Evolutionary conservation across 2,888 invertebrate species (phyloP), one percentile per base, ranked within the genome.

Genomic region (Doris montereyensis): DNA sequence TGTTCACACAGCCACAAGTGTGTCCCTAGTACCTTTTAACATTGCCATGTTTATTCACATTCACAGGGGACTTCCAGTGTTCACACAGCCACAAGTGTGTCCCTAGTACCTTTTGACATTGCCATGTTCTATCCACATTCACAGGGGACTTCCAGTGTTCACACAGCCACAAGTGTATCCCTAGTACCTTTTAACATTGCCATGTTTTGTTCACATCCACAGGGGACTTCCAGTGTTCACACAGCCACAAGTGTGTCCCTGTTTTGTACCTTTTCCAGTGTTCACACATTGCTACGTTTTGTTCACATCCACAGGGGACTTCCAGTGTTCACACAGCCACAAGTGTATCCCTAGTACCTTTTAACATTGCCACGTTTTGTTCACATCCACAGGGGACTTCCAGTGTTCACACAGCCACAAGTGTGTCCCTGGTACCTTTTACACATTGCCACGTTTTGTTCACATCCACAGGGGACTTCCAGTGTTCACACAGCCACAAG

Each of bases 151-250:
- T 88, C 81, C 83, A 84, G 35, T 89, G 90, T 81, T 70, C 92
- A 0, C 81, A 70, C 28, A 83, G 80, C 8, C 87, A 87, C 80
- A 86, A 93, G 35, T 97, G 97, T 90, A 94, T 97, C 81, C 94
- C 95, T n/a, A n/a, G n/a, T n/a, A n/a, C n/a, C n/a, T n/a, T n/a
- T n/a, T n/a, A n/a, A n/a, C n/a, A n/a, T n/a, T n/a, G n/a, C n/a
- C n/a, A n/a, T n/a, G n/a, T n/a, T 5, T n/a, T 28, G 24, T 70
- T 32, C 24, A 13, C 78, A 35, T 72, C 30, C 79, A 79, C 34
- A 89, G 89, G 85, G 67, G 88, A 89, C 60, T 90, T 88, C 82
- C 85, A 85, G 62, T 90, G 90, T 82, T 75, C 92, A 1, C 81
- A 74, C 32, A 84, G 82, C 10, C n/a, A n/a, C n/a, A n/a, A n/a